These are phyloP conservation scores for Epinephelus moara DNA, from an alignment of 2,113 vertebrate species.

Conservation along the genomic window DNA sequence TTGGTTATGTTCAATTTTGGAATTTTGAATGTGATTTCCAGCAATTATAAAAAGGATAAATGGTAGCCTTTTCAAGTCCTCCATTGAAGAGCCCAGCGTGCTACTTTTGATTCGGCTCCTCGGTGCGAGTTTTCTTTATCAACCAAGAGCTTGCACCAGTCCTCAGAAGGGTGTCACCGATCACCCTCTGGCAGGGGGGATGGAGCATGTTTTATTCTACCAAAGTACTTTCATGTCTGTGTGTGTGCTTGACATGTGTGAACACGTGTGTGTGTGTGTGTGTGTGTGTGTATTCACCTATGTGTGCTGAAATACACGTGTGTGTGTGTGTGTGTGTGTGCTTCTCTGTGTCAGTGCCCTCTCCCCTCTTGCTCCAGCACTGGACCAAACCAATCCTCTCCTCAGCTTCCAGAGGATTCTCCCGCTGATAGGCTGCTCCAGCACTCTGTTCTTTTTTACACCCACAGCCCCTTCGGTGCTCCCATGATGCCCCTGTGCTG, in stretches of 20 bases:
- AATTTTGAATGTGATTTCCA: constrained; percentile 40
- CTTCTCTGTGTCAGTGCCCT: not conserved
- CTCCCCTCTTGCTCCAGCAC: constrained; percentile 12
- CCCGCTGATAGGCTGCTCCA: constrained; percentile 52
- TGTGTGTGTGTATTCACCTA: not conserved
- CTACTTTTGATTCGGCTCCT: constrained; percentile 52
- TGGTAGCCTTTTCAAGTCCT: constrained; percentile 43
- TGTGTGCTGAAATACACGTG: not conserved
- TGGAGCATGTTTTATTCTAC: constrained; percentile 65
- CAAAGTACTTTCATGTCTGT: constrained; percentile 56
- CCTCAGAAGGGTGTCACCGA: constrained; percentile 64
- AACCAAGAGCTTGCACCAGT: constrained; percentile 47
- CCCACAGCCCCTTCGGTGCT: constrained; percentile 47
- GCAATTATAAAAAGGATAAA: constrained; percentile 53
- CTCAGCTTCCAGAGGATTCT: constrained; percentile 35
- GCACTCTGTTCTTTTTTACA: constrained; percentile 36
- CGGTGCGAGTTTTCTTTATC: constrained; percentile 51
- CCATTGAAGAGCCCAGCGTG: constrained; percentile 42
- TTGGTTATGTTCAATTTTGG: constrained; percentile 44
- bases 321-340: constrained; percentile 18
- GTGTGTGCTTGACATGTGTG: constrained; percentile 2
- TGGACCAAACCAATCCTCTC: constrained; percentile 54
- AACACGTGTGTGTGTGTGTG: not conserved
- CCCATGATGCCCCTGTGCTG: constrained; percentile 69
- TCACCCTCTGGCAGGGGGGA: constrained; percentile 52